Base-by-base conservation (phyloP, 2,113 vertebrate species). In the Forbesichthys agassizii region DNA sequence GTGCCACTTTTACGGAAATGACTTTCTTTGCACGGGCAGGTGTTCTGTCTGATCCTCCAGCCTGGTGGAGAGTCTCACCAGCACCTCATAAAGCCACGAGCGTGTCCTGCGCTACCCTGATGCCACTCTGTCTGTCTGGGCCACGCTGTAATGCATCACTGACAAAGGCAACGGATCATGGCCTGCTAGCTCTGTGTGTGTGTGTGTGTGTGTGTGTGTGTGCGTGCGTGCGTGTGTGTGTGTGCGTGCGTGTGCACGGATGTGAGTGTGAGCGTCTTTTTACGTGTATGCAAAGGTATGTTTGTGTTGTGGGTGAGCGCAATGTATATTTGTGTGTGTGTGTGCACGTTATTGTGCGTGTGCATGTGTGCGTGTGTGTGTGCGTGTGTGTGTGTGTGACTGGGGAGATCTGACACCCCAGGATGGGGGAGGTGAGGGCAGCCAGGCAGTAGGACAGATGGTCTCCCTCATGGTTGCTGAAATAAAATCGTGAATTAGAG, bases 401-500 rank as follows among this genome's bases (percentile, higher is more conserved):
- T 47, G 68, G 63, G 77, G 75, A 82, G 84, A 84, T 76, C 83
- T 73, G 84, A 81, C 60, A 71, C 78, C 72, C 73, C 73, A 69
- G 73, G 79, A 77, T 72, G 81, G 82, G 86, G 78, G 82, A 79
- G 63, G 85, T 75, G 84, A 78, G 78, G 85, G 94, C 93, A 18
- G 53, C 14, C 14, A 14, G n/a, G 10, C n/a, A 91, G 90, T 88
- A 92, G 91, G 95, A 94, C 96, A 98, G 96, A 97, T 98, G 96
- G 96, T 95, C 93, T 94, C 93, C 94, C 95, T 95, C 95, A 94
- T 95, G 94, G 94, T 93, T 94, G 93, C 95, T 96, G 94, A 95
- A 97, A 96, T 96, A 96, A 96, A 98, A 95, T 84, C 94, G 94
- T 95, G 95, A 96, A 95, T 96, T 96, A 97, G 93, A 94, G 94